Evolutionary conservation across 2,888 invertebrate genomes (phyloP).

Genomic region (Amphimallon solstitiale): DNA sequence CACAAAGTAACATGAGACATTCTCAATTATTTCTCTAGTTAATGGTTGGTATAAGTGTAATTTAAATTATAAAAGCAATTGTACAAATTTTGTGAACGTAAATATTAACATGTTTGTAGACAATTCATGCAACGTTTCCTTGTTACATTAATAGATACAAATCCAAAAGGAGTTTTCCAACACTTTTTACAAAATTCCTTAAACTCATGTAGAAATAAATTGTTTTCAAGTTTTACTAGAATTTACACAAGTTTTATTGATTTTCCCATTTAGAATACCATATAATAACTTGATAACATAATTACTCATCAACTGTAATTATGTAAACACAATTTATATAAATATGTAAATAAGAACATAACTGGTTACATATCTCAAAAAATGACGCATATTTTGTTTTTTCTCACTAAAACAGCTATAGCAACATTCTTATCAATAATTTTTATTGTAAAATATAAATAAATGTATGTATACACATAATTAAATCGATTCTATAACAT

Average conservation of each 20-base stretch:
- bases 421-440: constrained; percentile 20
- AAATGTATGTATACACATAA: neutral
- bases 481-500: constrained; percentile 1
- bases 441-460: constrained; percentile 2
- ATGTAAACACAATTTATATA: constrained; percentile 27
- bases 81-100: constrained; percentile 15
- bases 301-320: constrained; percentile 23
- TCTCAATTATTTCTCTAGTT: constrained; percentile 17
- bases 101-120: neutral
- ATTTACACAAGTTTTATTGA: constrained; percentile 19
- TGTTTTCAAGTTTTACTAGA: constrained; percentile 19
- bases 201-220: constrained; percentile 13
- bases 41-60: constrained; percentile 7
- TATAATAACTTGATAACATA: constrained; percentile 7
- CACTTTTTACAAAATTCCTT: constrained; percentile 1
- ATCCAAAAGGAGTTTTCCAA: constrained; percentile 1
- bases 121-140: constrained; percentile 4
- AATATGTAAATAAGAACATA: constrained; percentile 17
- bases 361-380: constrained; percentile 20
- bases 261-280: constrained; percentile 27
- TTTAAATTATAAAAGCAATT: constrained; percentile 16
- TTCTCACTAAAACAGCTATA: constrained; percentile 18
- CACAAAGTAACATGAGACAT: constrained; percentile 24
- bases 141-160: constrained; percentile 2
- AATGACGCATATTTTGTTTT: constrained; percentile 24